Evolutionary conservation across 1,140 invertebrate genomes (phyloP), one percentile per base, ranked within the genome.

Genomic region (Drosophila parvula): DNA sequence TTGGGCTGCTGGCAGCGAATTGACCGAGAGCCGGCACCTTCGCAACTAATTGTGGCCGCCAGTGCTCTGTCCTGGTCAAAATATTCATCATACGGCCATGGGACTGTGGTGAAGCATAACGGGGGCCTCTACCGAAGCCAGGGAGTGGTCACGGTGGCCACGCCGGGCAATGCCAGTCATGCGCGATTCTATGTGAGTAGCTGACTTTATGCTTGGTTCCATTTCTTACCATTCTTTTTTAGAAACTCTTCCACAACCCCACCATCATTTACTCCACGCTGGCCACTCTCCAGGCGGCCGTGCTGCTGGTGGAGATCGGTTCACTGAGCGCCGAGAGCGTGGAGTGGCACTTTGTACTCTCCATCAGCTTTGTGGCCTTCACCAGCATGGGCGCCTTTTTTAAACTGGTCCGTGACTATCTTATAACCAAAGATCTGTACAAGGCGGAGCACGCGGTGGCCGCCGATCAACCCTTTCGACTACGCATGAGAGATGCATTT

Each of bases 341-440:
- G 9, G 96, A 98, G 78, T 99, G 98, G 98, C 97, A 98, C 92
- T 96, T 98, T 91, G 95, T 98, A 34, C 88, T 99, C 10, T 97
- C 97, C 16, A 94, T 98, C 67, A 95, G 96, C 12, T 93, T 98
- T 36, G 93, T 99, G 28, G 94, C 98, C 10, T 95, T 98, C 83
- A 96, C 97, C 50, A 98, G 98, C 92, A 98, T 98, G 92, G 96
- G 97, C 78, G 96, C 97, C 1, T 94, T 99, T 7, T 99, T 97
- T 81, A 98, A 98, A 93, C 93, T 98, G 56, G 93, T 96, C 5
- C 94, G 98, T 57, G 97, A 99, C 92, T 97, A 96, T 92, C 92
- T 98, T 1, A 94, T 98, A 41, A 95, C 97, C 62, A 96, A 95
- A 93, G 96, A 95, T 90, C 94, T 97, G 7, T 97, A 97, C 82